Percentiles rank a stretch among this genome's conserved stretches.
Conservation (phyloP, 2,888 invertebrate species). For the Dinocampus coccinellae region DNA sequence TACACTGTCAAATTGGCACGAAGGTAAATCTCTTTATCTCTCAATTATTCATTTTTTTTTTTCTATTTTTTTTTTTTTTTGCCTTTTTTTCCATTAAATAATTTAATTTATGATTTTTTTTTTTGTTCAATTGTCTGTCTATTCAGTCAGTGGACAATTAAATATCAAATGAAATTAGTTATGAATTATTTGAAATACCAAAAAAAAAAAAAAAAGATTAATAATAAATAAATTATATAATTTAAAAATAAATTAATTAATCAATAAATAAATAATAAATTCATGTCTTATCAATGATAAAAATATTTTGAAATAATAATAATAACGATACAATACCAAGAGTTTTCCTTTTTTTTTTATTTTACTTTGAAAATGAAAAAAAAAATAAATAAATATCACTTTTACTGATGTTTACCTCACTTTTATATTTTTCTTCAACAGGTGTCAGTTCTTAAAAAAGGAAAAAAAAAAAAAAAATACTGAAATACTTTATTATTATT, state of each 20-base stretch:
- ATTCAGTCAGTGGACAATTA: too few relatives aligned
- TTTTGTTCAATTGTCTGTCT: constrained; percentile 21
- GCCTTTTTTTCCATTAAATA: neutral
- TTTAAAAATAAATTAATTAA: neutral
- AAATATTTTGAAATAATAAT: neutral
- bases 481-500: neutral
- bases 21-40: constrained; percentile 54
- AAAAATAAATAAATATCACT: too few relatives aligned
- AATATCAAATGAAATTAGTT: too few relatives aligned
- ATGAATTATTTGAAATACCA: too few relatives aligned
- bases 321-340: neutral
- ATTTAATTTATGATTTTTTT: constrained; percentile 35
- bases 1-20: constrained; percentile 66
- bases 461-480: too few relatives aligned
- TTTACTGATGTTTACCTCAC: constrained; percentile 20
- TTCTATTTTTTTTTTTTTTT: constrained; percentile 21
- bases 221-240: too few relatives aligned
- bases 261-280: too few relatives aligned
- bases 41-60: neutral
- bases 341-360: neutral
- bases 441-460: constrained; percentile 30
- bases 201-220: too few relatives aligned
- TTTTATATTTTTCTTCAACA: constrained; percentile 33
- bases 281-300: neutral
- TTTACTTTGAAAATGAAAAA: too few relatives aligned